Evolutionary conservation across 2,888 invertebrate species (phyloP).

Genomic region (Caenorhabditis uteleia): DNA sequence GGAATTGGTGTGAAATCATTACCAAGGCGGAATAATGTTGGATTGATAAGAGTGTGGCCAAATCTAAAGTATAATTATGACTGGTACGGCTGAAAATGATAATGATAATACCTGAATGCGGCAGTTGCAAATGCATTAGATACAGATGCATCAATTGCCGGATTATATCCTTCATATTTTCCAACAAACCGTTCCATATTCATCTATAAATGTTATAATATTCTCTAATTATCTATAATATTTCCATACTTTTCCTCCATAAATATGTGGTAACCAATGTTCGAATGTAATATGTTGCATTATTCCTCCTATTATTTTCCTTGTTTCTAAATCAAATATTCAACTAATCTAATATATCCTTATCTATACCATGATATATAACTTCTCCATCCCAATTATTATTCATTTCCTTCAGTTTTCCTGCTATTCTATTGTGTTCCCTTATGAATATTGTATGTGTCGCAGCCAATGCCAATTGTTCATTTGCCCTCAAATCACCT

Average conservation of each 20-base stretch:
- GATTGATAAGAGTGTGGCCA: conserved; percentile 95
- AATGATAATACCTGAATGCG: no score
- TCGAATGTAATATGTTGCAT: conserved; percentile 93
- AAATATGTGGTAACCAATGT: conserved; percentile 87
- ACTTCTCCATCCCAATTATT: conserved; percentile 92
- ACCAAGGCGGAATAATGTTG: conserved; percentile 75
- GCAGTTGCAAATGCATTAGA: conserved; percentile 97
- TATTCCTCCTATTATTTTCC: conserved; percentile 86
- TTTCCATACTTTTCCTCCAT: conserved; percentile 76
- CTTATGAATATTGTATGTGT: conserved; percentile 80
- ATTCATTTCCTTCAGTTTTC: conserved; percentile 80
- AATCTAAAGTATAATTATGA: conserved; percentile 74
- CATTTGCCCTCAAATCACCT: conserved; percentile 84
- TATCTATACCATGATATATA: conserved; percentile 78
- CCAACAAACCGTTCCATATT: conserved; percentile 76
- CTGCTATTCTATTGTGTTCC: conserved; percentile 91
- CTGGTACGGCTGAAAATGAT: neutral
- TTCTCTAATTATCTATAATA: no score
- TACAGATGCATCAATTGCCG: conserved; percentile 68
- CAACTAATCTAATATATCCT: neutral
- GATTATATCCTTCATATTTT: conserved; percentile 83
- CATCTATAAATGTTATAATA: no score
- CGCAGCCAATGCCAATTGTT: conserved; percentile 73
- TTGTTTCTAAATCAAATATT: conserved; percentile 64
- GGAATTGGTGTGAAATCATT: conserved; percentile 75